Conservation (phyloP, 2,888 invertebrate genomes). For the Oligia latruncula region DNA sequence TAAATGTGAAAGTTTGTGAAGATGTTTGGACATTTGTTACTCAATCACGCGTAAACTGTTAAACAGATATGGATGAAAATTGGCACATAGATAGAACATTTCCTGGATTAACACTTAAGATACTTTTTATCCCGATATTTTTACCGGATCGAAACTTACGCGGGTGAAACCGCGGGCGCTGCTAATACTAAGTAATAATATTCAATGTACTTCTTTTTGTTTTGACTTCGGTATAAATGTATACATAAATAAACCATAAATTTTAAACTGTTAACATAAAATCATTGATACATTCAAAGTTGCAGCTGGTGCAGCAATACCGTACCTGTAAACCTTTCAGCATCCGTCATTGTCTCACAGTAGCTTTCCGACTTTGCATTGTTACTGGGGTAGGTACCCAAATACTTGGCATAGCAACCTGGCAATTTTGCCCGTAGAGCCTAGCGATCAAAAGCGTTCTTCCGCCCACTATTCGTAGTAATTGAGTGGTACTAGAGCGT, state of each 20-base stretch:
- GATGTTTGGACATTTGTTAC: no score
- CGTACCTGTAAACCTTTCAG: background rate
- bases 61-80: no score
- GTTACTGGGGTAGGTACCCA: conserved; percentile 26
- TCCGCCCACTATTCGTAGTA: conserved; percentile 33
- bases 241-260: background rate
- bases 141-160: no score
- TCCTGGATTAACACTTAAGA: no score
- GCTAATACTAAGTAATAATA: no score
- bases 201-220: no score
- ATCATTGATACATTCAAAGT: background rate
- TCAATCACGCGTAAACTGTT: no score
- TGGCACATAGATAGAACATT: no score
- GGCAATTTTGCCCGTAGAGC: conserved; percentile 32
- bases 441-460: conserved; percentile 37
- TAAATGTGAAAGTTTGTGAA: no score
- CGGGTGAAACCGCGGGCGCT: no score
- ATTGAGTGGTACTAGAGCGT: conserved; percentile 34
- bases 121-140: no score
- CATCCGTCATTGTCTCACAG: conserved; percentile 21
- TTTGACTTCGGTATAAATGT: no score
- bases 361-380: conserved; percentile 19
- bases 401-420: conserved; percentile 49
- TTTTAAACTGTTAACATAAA: background rate
- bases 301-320: background rate